Evolutionary conservation across 2,113 vertebrate species (phyloP).

Genomic region (Thermophis baileyi): DNA sequence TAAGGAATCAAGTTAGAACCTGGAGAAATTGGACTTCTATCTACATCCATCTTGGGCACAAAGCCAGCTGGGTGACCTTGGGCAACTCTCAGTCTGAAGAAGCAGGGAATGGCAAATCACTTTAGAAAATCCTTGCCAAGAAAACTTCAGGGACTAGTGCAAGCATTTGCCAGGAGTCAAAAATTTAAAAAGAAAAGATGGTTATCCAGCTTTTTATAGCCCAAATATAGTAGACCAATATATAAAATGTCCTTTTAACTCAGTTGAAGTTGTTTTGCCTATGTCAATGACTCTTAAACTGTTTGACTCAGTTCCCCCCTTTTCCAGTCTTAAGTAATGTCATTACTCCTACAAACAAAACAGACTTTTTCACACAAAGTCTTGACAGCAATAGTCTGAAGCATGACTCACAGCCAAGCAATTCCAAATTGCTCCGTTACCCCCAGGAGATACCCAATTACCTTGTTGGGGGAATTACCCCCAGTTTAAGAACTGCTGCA

Average conservation of each 20-base stretch:
- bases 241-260: not conserved
- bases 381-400: not conserved
- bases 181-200: not conserved
- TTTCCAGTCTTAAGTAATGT: not conserved
- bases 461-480: not conserved
- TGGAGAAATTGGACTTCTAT: not conserved
- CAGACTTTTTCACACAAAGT: not conserved
- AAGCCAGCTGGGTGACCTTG: not conserved
- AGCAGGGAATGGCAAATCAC: not conserved
- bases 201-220: not conserved
- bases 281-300: not conserved
- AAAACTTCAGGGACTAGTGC: not conserved
- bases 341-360: not conserved
- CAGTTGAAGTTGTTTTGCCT: not conserved
- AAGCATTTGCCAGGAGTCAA: not conserved
- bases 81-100: not conserved
- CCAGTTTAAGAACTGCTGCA: not conserved
- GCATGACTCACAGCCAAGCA: not conserved
- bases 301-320: not conserved
- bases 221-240: not conserved
- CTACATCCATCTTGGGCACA: not conserved
- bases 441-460: not conserved
- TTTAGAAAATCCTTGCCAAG: not conserved
- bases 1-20: not conserved
- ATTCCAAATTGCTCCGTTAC: not conserved